Evolutionary conservation across 2,888 invertebrate genomes (phyloP), one percentile per base, ranked within the genome.

Genomic region (Scaptomyza cyrtandrae): DNA sequence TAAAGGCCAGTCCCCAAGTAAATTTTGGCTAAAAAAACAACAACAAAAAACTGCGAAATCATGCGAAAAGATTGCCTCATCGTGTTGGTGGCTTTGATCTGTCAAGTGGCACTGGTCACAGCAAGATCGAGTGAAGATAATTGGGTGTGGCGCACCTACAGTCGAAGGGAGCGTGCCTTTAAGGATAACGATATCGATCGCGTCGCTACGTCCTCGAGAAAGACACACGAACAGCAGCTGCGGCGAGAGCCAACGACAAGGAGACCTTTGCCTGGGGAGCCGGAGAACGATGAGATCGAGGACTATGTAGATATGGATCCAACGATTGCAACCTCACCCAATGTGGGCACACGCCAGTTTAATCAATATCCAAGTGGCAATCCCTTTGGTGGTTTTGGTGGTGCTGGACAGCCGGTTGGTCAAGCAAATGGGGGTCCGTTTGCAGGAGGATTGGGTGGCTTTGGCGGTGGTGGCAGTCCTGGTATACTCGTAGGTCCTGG

Each of bases 401-500:
- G 79, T 3, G 68, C 60, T 3, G 72, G 78, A 0, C 79, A 77
- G 14, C 35, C 59, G 13, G 44, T 27, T 16, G 16, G 39, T 14
- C 39, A 39, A 0, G 6, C 35, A 2, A 68, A 31, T 73, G 81
- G 64, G 0, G 88, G 84, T 0, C 84, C 80, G 35, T 71, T 78
- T 35, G 64, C 59, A 2, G 71, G 73, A 6, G 69, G 73, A 10
- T 67, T 63, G 33, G 54, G 49, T n/a, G 69, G 57, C 37, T 62
- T 55, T 7, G 85, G 71, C 5, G 83, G 73, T 10, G 49, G 49
- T 35, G 49, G 49, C 5, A 80, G 61, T 64, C 78, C 88, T 0
- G 92, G 91, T 9, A 80, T 92, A 35, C 75, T 92, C 6, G 90
- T 90, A 1, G 94, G 94, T 1, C 93, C 94, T 1, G 93, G 92